Evolutionary conservation across 1,140 invertebrate species (phyloP).

Genomic region (Hyles euphorbiae): DNA sequence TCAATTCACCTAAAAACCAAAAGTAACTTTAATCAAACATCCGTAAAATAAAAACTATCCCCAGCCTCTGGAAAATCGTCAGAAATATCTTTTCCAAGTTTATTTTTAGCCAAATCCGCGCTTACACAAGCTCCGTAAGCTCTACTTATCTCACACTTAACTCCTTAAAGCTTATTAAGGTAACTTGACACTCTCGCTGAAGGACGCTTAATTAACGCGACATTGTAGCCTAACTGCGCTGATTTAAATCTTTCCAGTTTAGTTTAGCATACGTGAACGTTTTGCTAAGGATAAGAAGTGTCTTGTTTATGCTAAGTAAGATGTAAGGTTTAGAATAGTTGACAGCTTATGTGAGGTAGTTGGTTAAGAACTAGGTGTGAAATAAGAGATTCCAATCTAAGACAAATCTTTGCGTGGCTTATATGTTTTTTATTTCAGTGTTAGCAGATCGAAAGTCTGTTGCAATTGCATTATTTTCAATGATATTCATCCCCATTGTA

Average conservation of each 20-base stretch:
- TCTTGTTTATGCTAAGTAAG: neutral
- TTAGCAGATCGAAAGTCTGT: too few relatives aligned
- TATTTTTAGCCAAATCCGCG: constrained; percentile 4
- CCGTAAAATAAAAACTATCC: too few relatives aligned
- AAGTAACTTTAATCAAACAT: too few relatives aligned
- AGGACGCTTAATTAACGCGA: constrained; percentile 3
- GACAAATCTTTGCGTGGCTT: too few relatives aligned
- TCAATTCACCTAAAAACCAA: too few relatives aligned
- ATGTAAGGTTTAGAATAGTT: neutral
- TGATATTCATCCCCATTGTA: too few relatives aligned
- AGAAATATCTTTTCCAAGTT: too few relatives aligned
- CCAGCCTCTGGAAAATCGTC: too few relatives aligned
- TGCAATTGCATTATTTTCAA: too few relatives aligned
- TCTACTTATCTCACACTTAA: constrained; percentile 1
- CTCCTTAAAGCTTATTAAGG: constrained; percentile 8
- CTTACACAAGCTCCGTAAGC: constrained; percentile 8
- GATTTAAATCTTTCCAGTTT: neutral
- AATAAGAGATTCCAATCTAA: too few relatives aligned
- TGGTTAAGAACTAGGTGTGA: too few relatives aligned
- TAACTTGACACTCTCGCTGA: constrained; percentile 11
- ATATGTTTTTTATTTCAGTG: too few relatives aligned
- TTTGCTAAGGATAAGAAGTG: neutral
- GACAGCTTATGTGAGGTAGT: neutral
- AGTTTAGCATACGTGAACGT: neutral
- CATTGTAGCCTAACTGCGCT: constrained; percentile 1